A percentile compares a stretch with the other conserved stretches of the same genome.
phyloP scores from a whole-genome alignment of 1,140 invertebrate species.

The Trypoxylus dichotomus region DNA sequence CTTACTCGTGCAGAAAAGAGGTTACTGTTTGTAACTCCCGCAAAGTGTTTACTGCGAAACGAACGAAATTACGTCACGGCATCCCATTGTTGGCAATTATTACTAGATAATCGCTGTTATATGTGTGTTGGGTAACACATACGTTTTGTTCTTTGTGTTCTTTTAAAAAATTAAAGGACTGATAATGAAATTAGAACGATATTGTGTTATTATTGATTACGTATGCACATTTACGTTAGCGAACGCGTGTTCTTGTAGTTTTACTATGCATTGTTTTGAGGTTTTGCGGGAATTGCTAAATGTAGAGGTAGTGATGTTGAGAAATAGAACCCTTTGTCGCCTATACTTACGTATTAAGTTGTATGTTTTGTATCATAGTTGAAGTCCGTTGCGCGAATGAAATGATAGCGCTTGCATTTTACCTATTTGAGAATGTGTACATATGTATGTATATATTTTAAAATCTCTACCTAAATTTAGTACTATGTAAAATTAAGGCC shows the following conservation, averaged over 20 bases:
- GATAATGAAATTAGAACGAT: conserved; percentile 16
- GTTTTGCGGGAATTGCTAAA: not conserved
- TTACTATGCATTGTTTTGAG: not conserved
- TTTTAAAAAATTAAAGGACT: conserved; percentile 7
- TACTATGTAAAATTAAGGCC: too few relatives aligned
- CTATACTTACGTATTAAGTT: not conserved
- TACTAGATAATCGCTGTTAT: not conserved
- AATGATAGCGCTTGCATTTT: too few relatives aligned
- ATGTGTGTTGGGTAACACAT: not conserved
- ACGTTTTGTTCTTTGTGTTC: conserved; percentile 18
- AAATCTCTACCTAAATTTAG: too few relatives aligned
- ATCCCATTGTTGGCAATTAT: conserved; percentile 15
- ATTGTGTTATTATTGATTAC: not conserved
- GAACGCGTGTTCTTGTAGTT: not conserved
- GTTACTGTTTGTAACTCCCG: not conserved
- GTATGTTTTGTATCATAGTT: too few relatives aligned
- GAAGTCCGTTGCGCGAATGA: too few relatives aligned
- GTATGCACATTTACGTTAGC: not conserved
- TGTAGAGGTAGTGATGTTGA: not conserved
- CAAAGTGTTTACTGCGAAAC: conserved; percentile 21
- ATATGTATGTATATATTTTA: too few relatives aligned
- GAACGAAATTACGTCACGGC: conserved; percentile 16
- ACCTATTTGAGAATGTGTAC: too few relatives aligned
- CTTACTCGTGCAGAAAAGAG: not conserved
- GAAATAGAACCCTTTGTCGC: not conserved